Percentiles rank a stretch among this genome's conserved stretches.
These are phyloP conservation scores for Poecile atricapillus DNA, from an alignment of 2,113 vertebrate species.

Conservation along the genomic window DNA sequence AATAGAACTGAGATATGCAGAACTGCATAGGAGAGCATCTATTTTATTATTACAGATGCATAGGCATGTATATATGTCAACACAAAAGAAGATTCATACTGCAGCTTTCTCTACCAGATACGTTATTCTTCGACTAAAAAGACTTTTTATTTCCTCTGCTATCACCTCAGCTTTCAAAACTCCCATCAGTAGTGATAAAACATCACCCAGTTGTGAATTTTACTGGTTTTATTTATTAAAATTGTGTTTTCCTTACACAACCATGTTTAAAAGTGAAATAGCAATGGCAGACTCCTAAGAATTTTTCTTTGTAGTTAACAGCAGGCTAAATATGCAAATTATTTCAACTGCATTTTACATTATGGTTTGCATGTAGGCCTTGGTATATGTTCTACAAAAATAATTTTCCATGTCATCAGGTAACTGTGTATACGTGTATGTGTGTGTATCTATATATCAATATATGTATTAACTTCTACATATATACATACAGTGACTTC, in stretches of 20 bases:
- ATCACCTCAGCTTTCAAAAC: not conserved
- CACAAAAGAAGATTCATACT: conserved; percentile 17
- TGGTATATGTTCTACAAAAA: not conserved
- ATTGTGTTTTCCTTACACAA: not conserved
- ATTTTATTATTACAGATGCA: conserved; percentile 43
- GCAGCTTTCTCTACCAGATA: conserved; percentile 1
- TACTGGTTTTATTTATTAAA: conserved; percentile 20
- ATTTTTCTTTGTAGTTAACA: not conserved
- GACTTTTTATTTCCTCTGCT: conserved; percentile 10
- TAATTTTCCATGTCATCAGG: not conserved
- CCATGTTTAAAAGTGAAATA: not conserved
- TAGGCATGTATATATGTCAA: not conserved
- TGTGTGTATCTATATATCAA: not conserved
- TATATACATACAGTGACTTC: not conserved
- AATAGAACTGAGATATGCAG: conserved; percentile 26
- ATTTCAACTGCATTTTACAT: not conserved
- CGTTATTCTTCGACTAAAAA: not conserved
- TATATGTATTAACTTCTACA: not conserved
- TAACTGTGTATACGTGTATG: not conserved
- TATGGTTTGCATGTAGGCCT: not conserved
- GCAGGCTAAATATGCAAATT: not conserved
- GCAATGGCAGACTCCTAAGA: not conserved
- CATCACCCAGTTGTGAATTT: not conserved
- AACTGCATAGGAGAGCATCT: not conserved
- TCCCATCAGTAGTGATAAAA: not conserved